Base-by-base conservation (phyloP, 2,888 invertebrate species). In the Morpho achilles region DNA sequence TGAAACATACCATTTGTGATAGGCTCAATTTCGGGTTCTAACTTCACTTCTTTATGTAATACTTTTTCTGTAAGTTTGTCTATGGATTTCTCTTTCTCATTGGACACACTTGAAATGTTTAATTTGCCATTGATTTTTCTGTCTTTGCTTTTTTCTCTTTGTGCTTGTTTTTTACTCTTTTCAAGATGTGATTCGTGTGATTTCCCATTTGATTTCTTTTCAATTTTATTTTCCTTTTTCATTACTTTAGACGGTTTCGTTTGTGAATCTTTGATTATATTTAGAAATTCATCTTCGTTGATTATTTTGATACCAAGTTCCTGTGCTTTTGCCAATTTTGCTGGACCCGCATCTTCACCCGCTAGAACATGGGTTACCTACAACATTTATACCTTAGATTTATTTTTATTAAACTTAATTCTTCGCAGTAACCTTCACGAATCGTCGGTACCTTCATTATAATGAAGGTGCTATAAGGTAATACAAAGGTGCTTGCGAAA, bases 281-380 rank as follows among this genome's bases (percentile, higher is more conserved):
- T 93, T 10, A 98, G 85, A 43, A 98, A 92, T 10, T 94, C 95
- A 83, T 98, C 96, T 87, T 98, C 98, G 64, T 92, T 93, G 39
- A 98, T 86, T 56, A 94, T 92, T 73, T 93, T 94, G n/a, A 96
- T 94, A 10, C 93, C 93, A 32, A 95, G 87, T 64, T 91, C 92
- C 72, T 92, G 87, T 0, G 96, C 95, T 82, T 97, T 97, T 0
- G 93, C 92, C 48, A 96, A 77, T 91, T 98, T 98, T 5, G 95
- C 92, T 7, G 95, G 96, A 0, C 98, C 98, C 1, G 97, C 92
- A 54, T 98, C 96, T 53, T 96, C 95, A 0, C 98, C 98, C 3
- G 95, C 93, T 23, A 98, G 89, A 2, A 98, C 78, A 79, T 96
- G 98, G 68, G 94, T 94, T 7, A 96, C 92, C 91, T 91, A 55